Evolutionary conservation across 2,888 invertebrate genomes (phyloP), one percentile per base, ranked within the genome.

Genomic region (Trissolcus brochymenae): DNA sequence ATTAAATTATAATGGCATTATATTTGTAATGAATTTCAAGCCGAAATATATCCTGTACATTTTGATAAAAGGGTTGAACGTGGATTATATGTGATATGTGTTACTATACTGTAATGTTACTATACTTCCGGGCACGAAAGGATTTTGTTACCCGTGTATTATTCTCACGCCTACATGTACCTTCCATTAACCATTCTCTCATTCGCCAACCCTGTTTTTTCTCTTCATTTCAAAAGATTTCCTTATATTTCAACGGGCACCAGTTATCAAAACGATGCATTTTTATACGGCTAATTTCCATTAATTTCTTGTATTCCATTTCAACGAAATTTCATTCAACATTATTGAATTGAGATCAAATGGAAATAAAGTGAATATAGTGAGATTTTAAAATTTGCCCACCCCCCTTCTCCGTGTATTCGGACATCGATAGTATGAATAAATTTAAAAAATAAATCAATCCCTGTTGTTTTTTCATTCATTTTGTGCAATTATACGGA

Each of bases 181-280:
- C 79, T 81, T 80, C 81, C 81, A 81, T 81, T 81, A 81, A 77
- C 80, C 70, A 62, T 74, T 66, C 78, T 75, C 71, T 70, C 68
- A 73, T 68, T 67, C 68, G 51, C 53, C 53, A 29, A 57, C 56
- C 60, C 70, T 75, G 68, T 56, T 78, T 35, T 35, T 73, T 66
- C 67, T 73, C 60, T 73, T 74, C 70, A 66, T 70, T 78, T 73
- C 66, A 56, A 77, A 77, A 74, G 70, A 65, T 62, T 74, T 78
- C 50, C 66, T 73, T 74, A 64, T 71, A 78, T 78, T 57, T 62
- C 66, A 19, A 17, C 11, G 35, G 6, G 57, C 53, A 64, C 57
- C 11, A 35, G 35, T 66, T 49, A 16, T 21, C 16, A 41, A 49
- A 55, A 67, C 53, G 55, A 72, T 72, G 54, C 6, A 55, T 19